These are phyloP conservation scores for Leptopilina drosophilae DNA, from an alignment of 2,888 invertebrate genomes.

Conservation along the genomic window DNA sequence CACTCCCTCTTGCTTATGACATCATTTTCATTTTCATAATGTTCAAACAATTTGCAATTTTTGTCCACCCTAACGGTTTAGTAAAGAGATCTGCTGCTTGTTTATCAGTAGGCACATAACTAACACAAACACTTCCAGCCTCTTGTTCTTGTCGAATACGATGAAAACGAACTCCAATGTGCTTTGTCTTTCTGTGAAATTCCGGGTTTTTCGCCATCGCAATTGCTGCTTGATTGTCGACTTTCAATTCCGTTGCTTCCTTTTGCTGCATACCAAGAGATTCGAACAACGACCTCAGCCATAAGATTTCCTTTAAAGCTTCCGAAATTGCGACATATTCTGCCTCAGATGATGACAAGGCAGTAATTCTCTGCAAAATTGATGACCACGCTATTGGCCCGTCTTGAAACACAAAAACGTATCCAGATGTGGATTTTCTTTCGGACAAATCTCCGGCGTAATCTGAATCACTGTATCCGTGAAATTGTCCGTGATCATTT, in stretches of 20 bases:
- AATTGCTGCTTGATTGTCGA: constrained; percentile 34
- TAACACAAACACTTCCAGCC: constrained; percentile 14
- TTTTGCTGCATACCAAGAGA: constrained; percentile 7
- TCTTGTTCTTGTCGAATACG: constrained; percentile 30
- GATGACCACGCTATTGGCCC: too few relatives aligned
- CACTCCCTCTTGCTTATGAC: constrained; percentile 20
- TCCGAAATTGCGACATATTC: background rate
- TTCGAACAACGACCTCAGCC: constrained; percentile 16
- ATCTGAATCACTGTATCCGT: constrained; percentile 50
- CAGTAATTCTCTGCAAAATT: too few relatives aligned
- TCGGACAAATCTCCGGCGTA: constrained; percentile 20
- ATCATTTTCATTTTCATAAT: constrained; percentile 1
- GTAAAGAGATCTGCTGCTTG: constrained; percentile 20
- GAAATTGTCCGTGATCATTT: background rate
- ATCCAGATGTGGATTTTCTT: constrained; percentile 14
- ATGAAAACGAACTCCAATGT: constrained; percentile 40
- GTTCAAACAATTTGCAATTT: background rate
- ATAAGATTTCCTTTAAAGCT: constrained; percentile 26
- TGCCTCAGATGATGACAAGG: too few relatives aligned
- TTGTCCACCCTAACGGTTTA: constrained; percentile 11
- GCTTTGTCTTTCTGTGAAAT: constrained; percentile 35
- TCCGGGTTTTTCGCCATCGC: constrained; percentile 34
- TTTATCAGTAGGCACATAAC: constrained; percentile 9
- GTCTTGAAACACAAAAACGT: too few relatives aligned
- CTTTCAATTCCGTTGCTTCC: constrained; percentile 8